Evolutionary conservation across 2,113 vertebrate genomes (phyloP).

Genomic region (Grammomys dolichurus): DNA sequence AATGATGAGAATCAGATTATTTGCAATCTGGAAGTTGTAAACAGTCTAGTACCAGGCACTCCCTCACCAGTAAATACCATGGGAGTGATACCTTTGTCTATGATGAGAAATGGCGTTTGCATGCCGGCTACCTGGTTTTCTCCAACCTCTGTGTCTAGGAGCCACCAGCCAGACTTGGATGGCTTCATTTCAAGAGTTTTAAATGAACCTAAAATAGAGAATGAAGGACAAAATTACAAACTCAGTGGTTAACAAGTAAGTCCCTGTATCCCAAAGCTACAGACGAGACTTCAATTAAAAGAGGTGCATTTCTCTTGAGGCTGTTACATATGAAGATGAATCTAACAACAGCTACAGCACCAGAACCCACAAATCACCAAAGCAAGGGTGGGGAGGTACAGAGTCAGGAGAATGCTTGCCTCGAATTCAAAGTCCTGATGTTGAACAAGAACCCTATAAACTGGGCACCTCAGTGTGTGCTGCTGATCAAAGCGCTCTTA

Average conservation of each 20-base stretch:
- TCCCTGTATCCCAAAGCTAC: neutral
- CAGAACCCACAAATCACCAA: neutral
- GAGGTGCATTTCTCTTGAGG: neutral
- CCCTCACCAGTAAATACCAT: neutral
- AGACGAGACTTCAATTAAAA: neutral
- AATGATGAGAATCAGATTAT: neutral
- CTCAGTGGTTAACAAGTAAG: neutral
- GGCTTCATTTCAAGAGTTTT: slow-evolving; percentile 95
- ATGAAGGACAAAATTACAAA: slow-evolving; percentile 31
- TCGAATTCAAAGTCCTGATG: neutral
- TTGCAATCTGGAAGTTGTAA: neutral
- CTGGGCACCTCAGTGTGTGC: too few relatives aligned
- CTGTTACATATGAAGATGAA: neutral
- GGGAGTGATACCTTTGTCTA: slow-evolving; percentile 90
- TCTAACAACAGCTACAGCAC: neutral
- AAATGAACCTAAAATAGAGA: slow-evolving; percentile 90
- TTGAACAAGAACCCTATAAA: neutral
- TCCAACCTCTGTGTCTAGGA: slow-evolving; percentile 94
- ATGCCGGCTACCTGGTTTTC: slow-evolving; percentile 93
- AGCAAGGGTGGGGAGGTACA: neutral
- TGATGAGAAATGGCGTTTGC: slow-evolving; percentile 93
- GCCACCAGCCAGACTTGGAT: slow-evolving; percentile 95
- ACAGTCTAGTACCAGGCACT: neutral
- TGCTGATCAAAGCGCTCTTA: neutral
- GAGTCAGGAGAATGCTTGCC: neutral